Evolutionary conservation across 1,140 invertebrate genomes (phyloP), one percentile per base, ranked within the genome.

Genomic region (Drosophila albomicans): DNA sequence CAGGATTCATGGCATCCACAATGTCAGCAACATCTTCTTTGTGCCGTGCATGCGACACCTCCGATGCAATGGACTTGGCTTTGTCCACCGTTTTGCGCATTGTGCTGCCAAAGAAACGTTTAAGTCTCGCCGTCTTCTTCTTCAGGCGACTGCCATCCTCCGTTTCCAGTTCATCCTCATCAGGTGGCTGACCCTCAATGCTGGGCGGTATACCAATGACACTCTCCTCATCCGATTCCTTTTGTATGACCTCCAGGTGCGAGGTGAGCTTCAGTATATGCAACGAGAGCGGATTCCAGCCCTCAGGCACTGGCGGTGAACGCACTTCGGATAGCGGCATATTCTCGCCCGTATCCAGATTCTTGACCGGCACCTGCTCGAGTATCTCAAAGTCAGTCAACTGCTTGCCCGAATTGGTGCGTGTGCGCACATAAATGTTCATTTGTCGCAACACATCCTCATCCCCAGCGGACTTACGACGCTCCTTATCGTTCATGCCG

Each of bases 321-420:
- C 89, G 86, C 65, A 93, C 89, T 68, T 91, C 90, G 30, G 92
- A 93, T 54, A 93, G 72, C 30, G 93, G 93, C 86, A 93, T 92
- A 75, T 92, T 92, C 64, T 90, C 89, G 92, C 94, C 98, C 4
- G 98, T 99, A 93, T 99, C 98, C 75, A 99, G 93, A 93, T 99
- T 99, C 77, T 98, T 94, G 2, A 99, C 97, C 64, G 97, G 97
- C 68, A 98, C 96, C 94, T 98, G 96, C 91, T 98, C 97, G 57
- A 99, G 93, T 76, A 99, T 99, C 94, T 99, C 96, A 93, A 96
- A 95, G 93, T 98, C 97, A 10, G 96, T 96, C 30, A 97, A 93
- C 79, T 96, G 95, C 93, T 97, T 97, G 35, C 96, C 97, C 49
- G 96, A 97, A 91, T 97, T 96, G 8, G 96, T 97, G 69, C 96